phyloP scores from a whole-genome alignment of 2,888 invertebrate species.

The Limnephilus marmoratus region DNA sequence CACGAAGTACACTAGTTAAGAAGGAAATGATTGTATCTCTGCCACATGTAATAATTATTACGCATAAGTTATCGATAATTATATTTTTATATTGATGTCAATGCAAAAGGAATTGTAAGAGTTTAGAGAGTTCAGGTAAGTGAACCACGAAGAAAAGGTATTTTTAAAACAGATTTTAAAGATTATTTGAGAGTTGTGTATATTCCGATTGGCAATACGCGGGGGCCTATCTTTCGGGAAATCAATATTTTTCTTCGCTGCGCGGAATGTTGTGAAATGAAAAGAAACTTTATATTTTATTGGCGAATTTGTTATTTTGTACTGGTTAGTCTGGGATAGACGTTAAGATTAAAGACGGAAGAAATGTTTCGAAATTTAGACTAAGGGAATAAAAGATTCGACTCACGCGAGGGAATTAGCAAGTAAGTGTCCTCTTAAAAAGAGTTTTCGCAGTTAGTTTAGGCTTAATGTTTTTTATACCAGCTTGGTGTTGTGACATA shows the following conservation, averaged over 20 bases:
- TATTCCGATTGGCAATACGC: constrained; percentile 50
- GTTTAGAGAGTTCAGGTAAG: constrained; percentile 69
- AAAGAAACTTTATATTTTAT: constrained; percentile 58
- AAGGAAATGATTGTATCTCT: constrained; percentile 50
- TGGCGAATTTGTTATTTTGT: constrained; percentile 64
- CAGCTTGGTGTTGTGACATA: constrained; percentile 79
- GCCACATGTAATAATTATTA: constrained; percentile 24
- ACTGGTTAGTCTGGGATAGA: constrained; percentile 61
- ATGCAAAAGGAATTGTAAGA: constrained; percentile 76
- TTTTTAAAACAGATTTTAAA: constrained; percentile 54
- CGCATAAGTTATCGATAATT: constrained; percentile 61
- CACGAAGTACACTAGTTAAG: constrained; percentile 63
- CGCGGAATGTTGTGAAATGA: constrained; percentile 55
- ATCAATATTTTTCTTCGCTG: constrained; percentile 64
- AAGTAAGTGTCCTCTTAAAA: constrained; percentile 77
- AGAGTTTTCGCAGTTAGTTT: constrained; percentile 78
- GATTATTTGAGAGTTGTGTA: constrained; percentile 36
- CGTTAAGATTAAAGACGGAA: constrained; percentile 56
- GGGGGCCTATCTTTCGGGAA: constrained; percentile 33
- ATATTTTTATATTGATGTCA: constrained; percentile 69
- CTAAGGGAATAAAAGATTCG: constrained; percentile 52
- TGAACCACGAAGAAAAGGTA: constrained; percentile 48
- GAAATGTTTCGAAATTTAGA: constrained; percentile 64
- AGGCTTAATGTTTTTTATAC: constrained; percentile 80
- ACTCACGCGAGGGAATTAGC: constrained; percentile 62